Base-by-base conservation (phyloP, 2,113 vertebrate genomes). In the Podiceps cristatus region DNA sequence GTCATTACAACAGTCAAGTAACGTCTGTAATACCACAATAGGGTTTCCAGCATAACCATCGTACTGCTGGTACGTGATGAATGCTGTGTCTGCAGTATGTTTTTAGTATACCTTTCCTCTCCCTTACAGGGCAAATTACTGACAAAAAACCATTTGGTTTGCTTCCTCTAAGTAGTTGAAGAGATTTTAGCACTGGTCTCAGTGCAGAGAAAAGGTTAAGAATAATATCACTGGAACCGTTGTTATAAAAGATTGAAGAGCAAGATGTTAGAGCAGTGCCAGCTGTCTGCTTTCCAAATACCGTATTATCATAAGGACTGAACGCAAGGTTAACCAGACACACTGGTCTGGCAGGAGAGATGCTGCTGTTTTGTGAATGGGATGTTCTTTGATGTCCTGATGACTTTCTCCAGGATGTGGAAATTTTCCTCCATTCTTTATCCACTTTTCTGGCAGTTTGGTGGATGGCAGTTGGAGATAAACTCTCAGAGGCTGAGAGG, bases 231-330 rank as follows among this genome's bases (percentile, higher is more conserved):
- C 72, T 92, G 67, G 82, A 95, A 74, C 86, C 9, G 44, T 90
- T 97, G 74, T 96, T 97, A 62, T 60, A 62, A 97, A 98, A 97
- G 92, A 93, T 87, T 88, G 97, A 97, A 95, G 90, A 88, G 86
- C 90, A 68, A 92, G 93, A 94, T 80, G 81, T 83, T 90, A 40
- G 55, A 85, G 56, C 72, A 35, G 71, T 95, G 98, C 98, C 98
- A 98, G 97, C 97, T 98, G 98, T 98, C 96, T 45, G 49, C 96
- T 95, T 97, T 98, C 98, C 98, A 98, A 91, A 94, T 45, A 22
- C 72, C 1, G 44, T 94, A 94, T 98, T 97, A 96, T 97, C 96
- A 1, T 86, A 92, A 96, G 95, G 88, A 50, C 81, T 50, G 44
- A 84, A 8, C 95, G 91, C 97, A 98, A 98, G 98, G 98, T 97